Conservation (phyloP, 23 tunicate genomes). For the Oikopleura albicans region DNA sequence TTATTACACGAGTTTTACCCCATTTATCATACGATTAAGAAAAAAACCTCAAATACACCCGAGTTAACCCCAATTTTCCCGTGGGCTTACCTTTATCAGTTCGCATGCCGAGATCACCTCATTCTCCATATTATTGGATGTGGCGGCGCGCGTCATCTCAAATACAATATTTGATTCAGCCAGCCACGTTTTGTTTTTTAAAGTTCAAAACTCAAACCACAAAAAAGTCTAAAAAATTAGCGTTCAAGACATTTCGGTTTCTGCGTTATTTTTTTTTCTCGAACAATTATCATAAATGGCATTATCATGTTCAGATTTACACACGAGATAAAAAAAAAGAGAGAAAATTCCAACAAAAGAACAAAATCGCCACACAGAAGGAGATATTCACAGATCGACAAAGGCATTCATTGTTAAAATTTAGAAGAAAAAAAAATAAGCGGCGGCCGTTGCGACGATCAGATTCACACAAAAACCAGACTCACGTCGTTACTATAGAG, state of each 20-base stretch:
- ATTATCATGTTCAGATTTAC: neutral
- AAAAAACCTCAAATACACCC: no score
- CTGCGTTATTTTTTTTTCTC: no score
- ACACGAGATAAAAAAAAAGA: neutral
- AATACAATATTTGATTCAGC: neutral
- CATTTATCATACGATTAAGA: no score
- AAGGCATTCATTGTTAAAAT: neutral
- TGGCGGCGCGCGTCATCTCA: conserved; percentile 10
- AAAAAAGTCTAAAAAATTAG: neutral
- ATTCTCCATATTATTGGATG: neutral
- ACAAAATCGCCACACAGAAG: neutral
- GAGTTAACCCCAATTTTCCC: no score
- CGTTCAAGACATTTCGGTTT: no score
- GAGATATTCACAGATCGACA: neutral
- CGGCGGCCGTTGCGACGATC: no score
- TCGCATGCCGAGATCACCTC: conserved; percentile 11
- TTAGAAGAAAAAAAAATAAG: neutral
- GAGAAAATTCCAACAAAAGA: neutral
- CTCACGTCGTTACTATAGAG: no score
- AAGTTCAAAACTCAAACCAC: neutral
- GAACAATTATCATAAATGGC: neutral
- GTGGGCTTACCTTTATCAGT: conserved; percentile 1
- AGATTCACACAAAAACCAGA: no score
- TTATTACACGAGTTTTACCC: no score
- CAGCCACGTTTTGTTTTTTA: no score